These are phyloP conservation scores for Dolichomitus sp. DNA, from an alignment of 2,888 invertebrate genomes.

Conservation along the genomic window DNA sequence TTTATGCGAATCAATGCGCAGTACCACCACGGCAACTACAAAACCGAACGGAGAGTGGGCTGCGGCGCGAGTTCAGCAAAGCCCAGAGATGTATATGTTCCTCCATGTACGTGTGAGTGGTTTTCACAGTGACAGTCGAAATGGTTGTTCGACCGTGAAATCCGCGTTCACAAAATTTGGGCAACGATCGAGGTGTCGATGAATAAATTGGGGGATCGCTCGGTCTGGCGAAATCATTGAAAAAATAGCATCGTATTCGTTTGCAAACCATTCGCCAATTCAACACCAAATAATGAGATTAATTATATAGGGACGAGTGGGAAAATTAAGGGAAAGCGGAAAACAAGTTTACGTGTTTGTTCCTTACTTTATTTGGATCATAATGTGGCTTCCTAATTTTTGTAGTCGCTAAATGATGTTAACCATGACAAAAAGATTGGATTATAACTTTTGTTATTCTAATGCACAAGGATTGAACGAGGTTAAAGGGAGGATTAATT, in stretches of 20 bases:
- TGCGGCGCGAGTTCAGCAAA: constrained; percentile 29
- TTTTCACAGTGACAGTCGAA: constrained; percentile 36
- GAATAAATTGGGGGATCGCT: constrained; percentile 59
- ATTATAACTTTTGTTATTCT: too few species aligned
- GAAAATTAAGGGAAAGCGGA: background rate
- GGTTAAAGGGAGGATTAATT: too few species aligned
- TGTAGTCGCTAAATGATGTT: too few species aligned
- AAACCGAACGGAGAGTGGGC: constrained; percentile 14
- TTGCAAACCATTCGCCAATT: constrained; percentile 21
- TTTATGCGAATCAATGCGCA: constrained; percentile 66
- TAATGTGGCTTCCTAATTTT: too few species aligned
- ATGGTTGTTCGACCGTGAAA: constrained; percentile 44
- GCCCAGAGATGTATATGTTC: constrained; percentile 5
- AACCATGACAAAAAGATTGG: too few species aligned
- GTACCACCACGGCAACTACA: constrained; percentile 27
- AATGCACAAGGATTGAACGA: too few species aligned
- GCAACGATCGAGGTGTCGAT: constrained; percentile 45
- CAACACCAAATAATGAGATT: constrained; percentile 43
- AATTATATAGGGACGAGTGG: constrained; percentile 2
- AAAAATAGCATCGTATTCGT: constrained; percentile 29
- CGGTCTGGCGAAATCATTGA: constrained; percentile 9
- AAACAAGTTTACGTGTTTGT: background rate
- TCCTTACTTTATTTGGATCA: too few species aligned
- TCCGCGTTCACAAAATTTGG: constrained; percentile 45
- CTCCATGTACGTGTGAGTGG: background rate